Evolutionary conservation across 2,888 invertebrate species (phyloP).

Genomic region (Strigamia transsilvanica): DNA sequence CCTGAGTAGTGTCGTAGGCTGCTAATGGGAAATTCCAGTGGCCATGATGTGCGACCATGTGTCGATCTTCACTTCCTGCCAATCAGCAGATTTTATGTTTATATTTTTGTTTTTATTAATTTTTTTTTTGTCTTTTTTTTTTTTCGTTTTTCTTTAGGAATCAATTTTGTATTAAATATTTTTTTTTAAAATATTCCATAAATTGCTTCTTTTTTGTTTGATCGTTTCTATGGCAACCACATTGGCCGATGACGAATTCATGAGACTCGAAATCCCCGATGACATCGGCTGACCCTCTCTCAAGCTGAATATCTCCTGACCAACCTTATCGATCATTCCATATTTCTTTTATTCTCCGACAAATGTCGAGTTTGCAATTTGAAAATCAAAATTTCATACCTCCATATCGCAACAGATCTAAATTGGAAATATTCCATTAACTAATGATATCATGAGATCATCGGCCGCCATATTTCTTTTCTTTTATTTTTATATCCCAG

Average conservation of each 20-base stretch:
- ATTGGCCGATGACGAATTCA: conserved; percentile 29
- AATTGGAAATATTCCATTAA: background rate
- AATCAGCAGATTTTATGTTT: background rate
- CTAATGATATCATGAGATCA: background rate
- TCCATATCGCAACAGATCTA: background rate
- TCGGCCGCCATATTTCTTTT: background rate
- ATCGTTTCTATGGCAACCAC: conserved; percentile 23
- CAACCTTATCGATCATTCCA: background rate
- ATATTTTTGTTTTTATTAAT: background rate
- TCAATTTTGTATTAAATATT: too few relatives aligned
- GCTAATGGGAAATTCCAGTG: conserved; percentile 39
- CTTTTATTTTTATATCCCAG: background rate
- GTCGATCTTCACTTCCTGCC: conserved; percentile 38
- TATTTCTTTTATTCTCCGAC: background rate
- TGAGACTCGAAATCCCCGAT: background rate
- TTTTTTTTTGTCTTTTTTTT: background rate
- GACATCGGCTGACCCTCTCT: conserved; percentile 20
- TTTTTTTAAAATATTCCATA: background rate
- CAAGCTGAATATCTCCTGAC: conserved; percentile 25
- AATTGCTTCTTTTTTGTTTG: conserved; percentile 5
- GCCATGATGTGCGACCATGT: conserved; percentile 21
- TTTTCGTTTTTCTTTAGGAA: background rate
- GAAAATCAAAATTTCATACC: background rate
- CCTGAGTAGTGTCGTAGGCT: conserved; percentile 30
- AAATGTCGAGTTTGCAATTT: background rate